Evolutionary conservation across 2,113 vertebrate species (phyloP).

Genomic region (Mugil cephalus): DNA sequence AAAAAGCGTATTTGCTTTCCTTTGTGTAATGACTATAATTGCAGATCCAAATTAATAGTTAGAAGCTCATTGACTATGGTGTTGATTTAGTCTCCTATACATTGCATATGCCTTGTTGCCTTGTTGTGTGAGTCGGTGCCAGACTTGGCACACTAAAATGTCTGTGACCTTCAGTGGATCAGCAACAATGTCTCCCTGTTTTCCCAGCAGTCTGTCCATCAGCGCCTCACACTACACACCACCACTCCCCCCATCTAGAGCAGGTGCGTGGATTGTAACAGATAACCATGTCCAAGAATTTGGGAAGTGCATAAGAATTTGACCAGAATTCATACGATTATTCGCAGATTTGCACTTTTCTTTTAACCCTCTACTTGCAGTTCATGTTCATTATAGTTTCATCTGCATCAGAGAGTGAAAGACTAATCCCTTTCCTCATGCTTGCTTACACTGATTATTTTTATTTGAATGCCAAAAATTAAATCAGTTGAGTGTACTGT

Average conservation of each 20-base stretch:
- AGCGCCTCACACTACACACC: constrained; percentile 66
- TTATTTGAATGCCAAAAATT: constrained; percentile 1
- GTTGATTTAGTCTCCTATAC: constrained; percentile 65
- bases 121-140: constrained; percentile 76
- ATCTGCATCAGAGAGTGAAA: constrained; percentile 24
- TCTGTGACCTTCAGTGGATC: constrained; percentile 84
- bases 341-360: background rate
- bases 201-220: constrained; percentile 81
- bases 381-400: constrained; percentile 1
- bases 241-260: constrained; percentile 52
- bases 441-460: background rate
- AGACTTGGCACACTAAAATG: constrained; percentile 79
- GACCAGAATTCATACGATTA: constrained; percentile 21
- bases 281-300: constrained; percentile 62
- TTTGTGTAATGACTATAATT: constrained; percentile 60
- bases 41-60: constrained; percentile 60
- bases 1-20: constrained; percentile 59
- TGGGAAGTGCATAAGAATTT: constrained; percentile 54
- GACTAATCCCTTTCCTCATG: background rate
- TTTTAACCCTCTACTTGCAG: constrained; percentile 1
- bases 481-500: background rate
- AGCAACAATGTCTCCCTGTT: constrained; percentile 87
- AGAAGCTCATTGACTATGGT: constrained; percentile 37
- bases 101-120: constrained; percentile 70
- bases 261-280: constrained; percentile 80